Evolutionary conservation across 37 sponge, comb jelly and placozoan genomes (phyloP).

Genomic region (Chondrosia reniformis): DNA sequence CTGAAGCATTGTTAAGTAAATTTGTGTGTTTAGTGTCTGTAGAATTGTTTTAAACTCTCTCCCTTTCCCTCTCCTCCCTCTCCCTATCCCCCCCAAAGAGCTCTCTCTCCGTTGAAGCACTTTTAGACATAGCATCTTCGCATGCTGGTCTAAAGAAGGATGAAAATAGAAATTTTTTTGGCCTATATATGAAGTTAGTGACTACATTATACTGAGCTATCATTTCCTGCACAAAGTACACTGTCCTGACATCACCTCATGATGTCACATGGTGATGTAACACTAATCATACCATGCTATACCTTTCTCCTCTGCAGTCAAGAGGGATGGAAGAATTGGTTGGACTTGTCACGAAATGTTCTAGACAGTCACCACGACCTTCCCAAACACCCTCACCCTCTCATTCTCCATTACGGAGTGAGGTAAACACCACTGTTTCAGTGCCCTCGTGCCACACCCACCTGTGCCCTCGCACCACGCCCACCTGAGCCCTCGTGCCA

Average conservation of each 20-base stretch:
- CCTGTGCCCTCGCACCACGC: too few relatives aligned
- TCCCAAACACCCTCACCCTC: constrained; percentile 41
- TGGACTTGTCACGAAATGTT: constrained; percentile 70
- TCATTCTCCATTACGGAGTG: constrained; percentile 47
- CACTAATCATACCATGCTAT: too few relatives aligned
- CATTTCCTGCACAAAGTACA: too few relatives aligned
- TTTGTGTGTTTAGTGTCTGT: too few relatives aligned
- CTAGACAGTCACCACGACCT: constrained; percentile 72
- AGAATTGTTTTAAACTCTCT: too few relatives aligned
- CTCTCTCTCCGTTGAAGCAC: constrained; percentile 14
- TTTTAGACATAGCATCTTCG: constrained; percentile 31
- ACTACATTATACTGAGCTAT: too few relatives aligned
- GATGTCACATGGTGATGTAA: too few relatives aligned
- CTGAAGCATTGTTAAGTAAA: too few relatives aligned
- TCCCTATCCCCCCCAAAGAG: not conserved
- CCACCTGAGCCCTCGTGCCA: too few relatives aligned
- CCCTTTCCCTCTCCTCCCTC: not conserved
- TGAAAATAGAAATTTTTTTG: constrained; percentile 28
- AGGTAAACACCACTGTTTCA: constrained; percentile 41
- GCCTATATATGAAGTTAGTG: constrained; percentile 2
- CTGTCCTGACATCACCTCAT: too few relatives aligned
- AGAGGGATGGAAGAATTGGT: constrained; percentile 72
- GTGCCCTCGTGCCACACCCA: too few relatives aligned
- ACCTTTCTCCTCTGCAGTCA: not conserved
- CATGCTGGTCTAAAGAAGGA: constrained; percentile 31